Evolutionary conservation across 2,113 vertebrate genomes (phyloP).

Genomic region (Cacatua alba): DNA sequence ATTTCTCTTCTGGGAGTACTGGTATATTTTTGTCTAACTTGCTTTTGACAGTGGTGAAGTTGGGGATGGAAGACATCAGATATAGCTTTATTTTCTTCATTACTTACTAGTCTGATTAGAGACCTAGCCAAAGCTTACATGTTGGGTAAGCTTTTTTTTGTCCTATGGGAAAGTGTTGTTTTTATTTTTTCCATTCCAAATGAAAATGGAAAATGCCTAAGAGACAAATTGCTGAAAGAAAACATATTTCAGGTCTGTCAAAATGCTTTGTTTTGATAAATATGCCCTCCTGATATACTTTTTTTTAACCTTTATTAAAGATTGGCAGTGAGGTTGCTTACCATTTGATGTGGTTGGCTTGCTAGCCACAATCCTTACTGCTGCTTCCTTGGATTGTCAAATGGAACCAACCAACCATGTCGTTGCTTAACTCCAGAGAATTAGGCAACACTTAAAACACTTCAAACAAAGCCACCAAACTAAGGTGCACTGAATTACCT

Average conservation of each 20-base stretch:
- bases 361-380: neutral
- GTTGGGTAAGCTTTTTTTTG: neutral
- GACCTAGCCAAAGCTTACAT: neutral
- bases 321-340: neutral
- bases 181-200: neutral
- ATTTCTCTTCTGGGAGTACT: neutral
- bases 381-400: neutral
- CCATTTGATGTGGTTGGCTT: neutral
- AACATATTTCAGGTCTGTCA: neutral
- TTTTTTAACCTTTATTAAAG: neutral
- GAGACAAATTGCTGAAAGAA: slow-evolving; percentile 4
- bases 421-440: neutral
- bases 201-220: neutral
- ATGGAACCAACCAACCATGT: neutral
- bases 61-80: neutral
- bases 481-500: neutral
- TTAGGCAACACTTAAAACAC: neutral
- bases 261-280: slow-evolving; percentile 10
- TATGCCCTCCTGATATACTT: neutral
- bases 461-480: neutral
- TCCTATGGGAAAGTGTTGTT: neutral
- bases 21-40: neutral
- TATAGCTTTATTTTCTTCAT: neutral
- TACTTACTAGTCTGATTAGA: neutral
- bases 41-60: neutral